Evolutionary conservation across 2,113 vertebrate species (phyloP).

Genomic region (Tetraodon nigroviridis): DNA sequence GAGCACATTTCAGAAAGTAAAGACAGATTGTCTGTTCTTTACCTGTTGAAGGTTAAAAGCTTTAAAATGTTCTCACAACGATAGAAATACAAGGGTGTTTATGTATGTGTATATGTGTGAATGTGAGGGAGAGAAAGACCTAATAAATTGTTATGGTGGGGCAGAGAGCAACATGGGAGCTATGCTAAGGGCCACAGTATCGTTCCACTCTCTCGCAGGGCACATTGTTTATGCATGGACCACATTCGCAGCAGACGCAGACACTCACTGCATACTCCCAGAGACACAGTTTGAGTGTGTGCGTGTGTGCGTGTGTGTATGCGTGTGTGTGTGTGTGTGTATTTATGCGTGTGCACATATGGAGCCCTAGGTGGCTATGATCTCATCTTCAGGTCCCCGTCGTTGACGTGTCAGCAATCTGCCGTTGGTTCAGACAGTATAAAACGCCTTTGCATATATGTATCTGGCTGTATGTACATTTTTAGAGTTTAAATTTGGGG

Average conservation of each 20-base stretch:
- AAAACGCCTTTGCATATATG: constrained; percentile 45
- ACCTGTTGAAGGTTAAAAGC: too few relatives aligned
- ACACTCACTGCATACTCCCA: constrained; percentile 53
- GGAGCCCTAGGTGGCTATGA: constrained; percentile 40
- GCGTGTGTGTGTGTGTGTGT: constrained; percentile 5
- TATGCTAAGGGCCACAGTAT: constrained; percentile 71
- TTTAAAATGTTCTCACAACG: too few relatives aligned
- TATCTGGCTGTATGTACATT: constrained; percentile 23
- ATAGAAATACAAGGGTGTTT: too few relatives aligned
- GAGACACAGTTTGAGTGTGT: constrained; percentile 43
- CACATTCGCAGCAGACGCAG: constrained; percentile 64
- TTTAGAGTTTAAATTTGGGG: constrained; percentile 36
- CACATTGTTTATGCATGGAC: constrained; percentile 73
- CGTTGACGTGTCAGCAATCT: constrained; percentile 47
- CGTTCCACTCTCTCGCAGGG: constrained; percentile 68
- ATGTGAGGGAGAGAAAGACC: constrained; percentile 18
- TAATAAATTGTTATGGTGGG: constrained; percentile 52
- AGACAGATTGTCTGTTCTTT: too few relatives aligned
- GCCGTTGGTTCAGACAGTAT: constrained; percentile 20
- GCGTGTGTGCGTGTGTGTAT: constrained; percentile 18
- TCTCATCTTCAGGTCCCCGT: constrained; percentile 52
- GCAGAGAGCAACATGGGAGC: constrained; percentile 69
- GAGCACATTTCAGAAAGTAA: too few relatives aligned
- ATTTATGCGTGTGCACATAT: constrained; percentile 3
- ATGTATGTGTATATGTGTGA: background rate